Conservation (phyloP, 1,140 invertebrate genomes). For the Telenomus remus region DNA sequence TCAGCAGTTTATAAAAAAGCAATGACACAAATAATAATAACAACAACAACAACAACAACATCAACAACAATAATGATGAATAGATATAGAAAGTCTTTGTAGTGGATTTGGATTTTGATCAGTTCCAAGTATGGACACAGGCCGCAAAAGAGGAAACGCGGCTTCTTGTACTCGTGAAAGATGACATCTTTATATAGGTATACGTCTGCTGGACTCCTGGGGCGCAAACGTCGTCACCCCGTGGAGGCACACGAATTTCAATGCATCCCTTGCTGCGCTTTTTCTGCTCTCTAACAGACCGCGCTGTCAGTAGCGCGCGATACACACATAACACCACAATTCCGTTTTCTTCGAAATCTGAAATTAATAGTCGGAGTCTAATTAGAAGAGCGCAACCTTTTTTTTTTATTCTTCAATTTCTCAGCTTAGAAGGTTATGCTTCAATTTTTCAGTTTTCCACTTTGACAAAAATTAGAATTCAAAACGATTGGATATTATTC, state of each 20-base stretch:
- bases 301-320: constrained; percentile 25
- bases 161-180: constrained; percentile 52
- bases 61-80: no score
- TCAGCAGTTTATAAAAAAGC: no score
- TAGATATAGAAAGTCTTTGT: constrained; percentile 14
- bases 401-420: no score
- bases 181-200: constrained; percentile 73
- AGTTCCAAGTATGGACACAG: constrained; percentile 37
- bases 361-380: constrained; percentile 25
- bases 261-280: constrained; percentile 57
- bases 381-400: constrained; percentile 22
- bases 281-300: constrained; percentile 23
- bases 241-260: constrained; percentile 67
- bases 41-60: no score
- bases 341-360: constrained; percentile 20
- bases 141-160: constrained; percentile 56
- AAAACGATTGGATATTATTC: no score
- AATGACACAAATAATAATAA: no score
- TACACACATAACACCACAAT: background rate
- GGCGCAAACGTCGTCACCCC: constrained; percentile 71
- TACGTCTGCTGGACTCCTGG: constrained; percentile 59
- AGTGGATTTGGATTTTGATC: constrained; percentile 29
- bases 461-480: no score
- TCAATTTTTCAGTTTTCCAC: no score
- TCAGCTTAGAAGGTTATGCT: no score